Evolutionary conservation across 2,888 invertebrate species (phyloP), one percentile per base, ranked within the genome.

Genomic region (Leucophora obtusa): DNA sequence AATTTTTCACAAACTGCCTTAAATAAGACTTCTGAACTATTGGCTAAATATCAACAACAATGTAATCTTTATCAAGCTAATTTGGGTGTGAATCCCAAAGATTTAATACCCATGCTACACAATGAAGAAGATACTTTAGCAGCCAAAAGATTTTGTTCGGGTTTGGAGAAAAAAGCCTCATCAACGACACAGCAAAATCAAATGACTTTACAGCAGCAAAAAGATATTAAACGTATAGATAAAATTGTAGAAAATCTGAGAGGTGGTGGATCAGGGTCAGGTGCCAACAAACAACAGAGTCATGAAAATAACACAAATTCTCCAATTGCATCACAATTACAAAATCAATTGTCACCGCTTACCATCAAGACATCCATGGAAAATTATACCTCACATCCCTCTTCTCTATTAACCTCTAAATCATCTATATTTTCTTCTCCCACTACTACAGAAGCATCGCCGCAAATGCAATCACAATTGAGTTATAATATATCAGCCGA

Each of bases 1-100:
- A 91, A 91, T 84, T 90, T 90, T 70, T 90, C 91, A 28, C 91
- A 90, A 82, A 89, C 89, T 9, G 91, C 90, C 15, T 82, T 90
- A 1, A 90, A 90, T 83, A 90, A 89, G 79, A 90, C 90, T 38
- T 85, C 88, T 10, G 90, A 90, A 69, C 83, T 90, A 17, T 83
- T 90, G 83, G 89, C 89, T 50, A 90, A 90, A 82, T 90, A 90
- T 71, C 90, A 90, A 79, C 89, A 89, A 71, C 90, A 90, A 83
- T 90, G 87, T 72, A 89, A 86, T 75, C 82, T 90, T 14, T 89
- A 89, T 59, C 89, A 89, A 70, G 86, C 84, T 35, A 86, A 85
- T 17, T 70, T 87, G 38, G 75, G 74, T 9, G 72, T 68, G 78
- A 78, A 70, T 24, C 58, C 82, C 7, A 84, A 84, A 59, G 82